Conservation (phyloP, 2,888 invertebrate genomes). For the Hypena proboscidalis region DNA sequence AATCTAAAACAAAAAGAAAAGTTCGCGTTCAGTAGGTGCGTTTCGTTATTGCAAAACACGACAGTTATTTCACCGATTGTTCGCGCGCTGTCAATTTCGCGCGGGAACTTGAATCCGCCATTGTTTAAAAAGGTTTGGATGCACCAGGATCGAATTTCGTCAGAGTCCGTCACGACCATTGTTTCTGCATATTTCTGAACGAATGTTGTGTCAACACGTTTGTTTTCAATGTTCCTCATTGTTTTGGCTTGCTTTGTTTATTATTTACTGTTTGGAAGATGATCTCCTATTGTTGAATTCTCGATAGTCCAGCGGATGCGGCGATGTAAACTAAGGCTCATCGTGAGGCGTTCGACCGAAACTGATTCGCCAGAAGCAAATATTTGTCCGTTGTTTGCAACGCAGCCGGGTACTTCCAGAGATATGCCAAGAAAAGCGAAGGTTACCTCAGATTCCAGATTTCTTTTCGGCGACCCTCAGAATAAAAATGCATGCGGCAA, state of each 20-base stretch:
- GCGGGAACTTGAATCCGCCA: slow-evolving; percentile 51
- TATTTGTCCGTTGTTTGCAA: too few relatives aligned
- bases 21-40: slow-evolving; percentile 26
- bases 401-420: too few relatives aligned
- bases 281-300: slow-evolving; percentile 45
- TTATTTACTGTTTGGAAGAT: slow-evolving; percentile 40
- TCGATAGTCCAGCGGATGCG: slow-evolving; percentile 33
- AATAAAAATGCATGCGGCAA: too few relatives aligned
- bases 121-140: slow-evolving; percentile 57
- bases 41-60: slow-evolving; percentile 45
- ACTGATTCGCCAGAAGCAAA: too few relatives aligned
- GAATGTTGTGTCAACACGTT: slow-evolving; percentile 54
- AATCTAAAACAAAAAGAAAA: slow-evolving; percentile 21
- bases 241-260: slow-evolving; percentile 43
- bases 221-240: slow-evolving; percentile 54
- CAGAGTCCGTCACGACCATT: slow-evolving; percentile 58
- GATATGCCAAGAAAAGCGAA: too few relatives aligned
- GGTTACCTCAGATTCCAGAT: too few relatives aligned
- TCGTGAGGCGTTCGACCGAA: too few relatives aligned
- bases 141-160: slow-evolving; percentile 64
- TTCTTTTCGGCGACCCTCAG: too few relatives aligned
- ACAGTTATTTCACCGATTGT: slow-evolving; percentile 47
- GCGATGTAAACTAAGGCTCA: slow-evolving; percentile 37
- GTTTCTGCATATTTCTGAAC: slow-evolving; percentile 54
- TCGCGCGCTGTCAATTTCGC: slow-evolving; percentile 47